phyloP scores from a whole-genome alignment of 2,797 vertebrate genomes.

The Bothrops alternatus region DNA sequence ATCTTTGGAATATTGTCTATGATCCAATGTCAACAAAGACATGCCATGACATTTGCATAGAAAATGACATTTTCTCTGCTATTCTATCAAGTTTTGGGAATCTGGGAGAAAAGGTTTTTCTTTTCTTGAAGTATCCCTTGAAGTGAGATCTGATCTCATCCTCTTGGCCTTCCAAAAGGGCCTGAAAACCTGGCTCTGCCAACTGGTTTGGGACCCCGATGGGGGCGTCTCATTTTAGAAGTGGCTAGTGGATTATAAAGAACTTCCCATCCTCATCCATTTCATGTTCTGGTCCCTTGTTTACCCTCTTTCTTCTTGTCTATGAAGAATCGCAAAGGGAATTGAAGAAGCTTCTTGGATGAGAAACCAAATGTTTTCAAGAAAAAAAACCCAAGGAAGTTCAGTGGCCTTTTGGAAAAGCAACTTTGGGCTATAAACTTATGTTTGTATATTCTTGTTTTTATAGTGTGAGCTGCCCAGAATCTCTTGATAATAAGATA shows the following conservation, averaged over 20 bases:
- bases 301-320: neutral
- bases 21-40: neutral
- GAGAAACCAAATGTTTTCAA: neutral
- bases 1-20: neutral
- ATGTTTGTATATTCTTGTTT: neutral
- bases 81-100: neutral
- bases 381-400: neutral
- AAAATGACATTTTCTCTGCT: neutral
- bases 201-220: neutral
- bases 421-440: neutral
- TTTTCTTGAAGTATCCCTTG: neutral
- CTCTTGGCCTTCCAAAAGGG: neutral
- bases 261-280: neutral
- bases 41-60: neutral
- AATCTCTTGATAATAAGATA: neutral
- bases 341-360: neutral
- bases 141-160: neutral
- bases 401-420: neutral
- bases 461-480: neutral
- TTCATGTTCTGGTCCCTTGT: neutral
- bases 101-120: neutral
- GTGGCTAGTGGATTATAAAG: neutral
- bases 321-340: neutral
- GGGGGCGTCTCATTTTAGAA: neutral
- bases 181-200: neutral